Conservation (phyloP, 2,888 invertebrate genomes). For the Rhorus exstirpatorius region DNA sequence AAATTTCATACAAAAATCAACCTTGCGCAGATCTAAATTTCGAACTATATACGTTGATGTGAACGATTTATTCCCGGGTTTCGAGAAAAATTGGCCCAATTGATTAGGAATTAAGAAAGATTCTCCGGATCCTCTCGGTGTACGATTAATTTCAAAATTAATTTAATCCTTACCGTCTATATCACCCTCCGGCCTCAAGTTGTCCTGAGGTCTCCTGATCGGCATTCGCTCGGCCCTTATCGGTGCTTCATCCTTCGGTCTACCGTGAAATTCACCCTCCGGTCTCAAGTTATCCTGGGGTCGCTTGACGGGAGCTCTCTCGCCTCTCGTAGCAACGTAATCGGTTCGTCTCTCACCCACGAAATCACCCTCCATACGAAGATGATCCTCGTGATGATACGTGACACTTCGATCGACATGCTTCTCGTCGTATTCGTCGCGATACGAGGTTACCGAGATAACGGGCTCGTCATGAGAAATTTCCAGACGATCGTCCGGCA, state of each 20-base stretch:
- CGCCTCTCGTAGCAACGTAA: conserved; percentile 86
- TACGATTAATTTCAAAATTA: background rate
- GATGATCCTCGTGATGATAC: conserved; percentile 90
- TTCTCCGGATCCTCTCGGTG: no score
- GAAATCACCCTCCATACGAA: conserved; percentile 90
- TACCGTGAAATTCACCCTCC: conserved; percentile 86
- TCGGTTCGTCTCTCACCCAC: conserved; percentile 87
- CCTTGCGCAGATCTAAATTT: no score
- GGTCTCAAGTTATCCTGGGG: conserved; percentile 86
- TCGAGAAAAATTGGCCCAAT: no score
- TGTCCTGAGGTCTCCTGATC: conserved; percentile 86
- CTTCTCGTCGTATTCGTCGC: conserved; percentile 90
- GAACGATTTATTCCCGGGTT: no score
- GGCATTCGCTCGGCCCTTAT: conserved; percentile 85
- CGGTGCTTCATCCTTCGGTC: conserved; percentile 87
- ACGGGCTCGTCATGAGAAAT: conserved; percentile 79
- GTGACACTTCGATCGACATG: conserved; percentile 88
- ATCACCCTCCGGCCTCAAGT: conserved; percentile 84
- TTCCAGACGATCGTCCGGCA: conserved; percentile 82
- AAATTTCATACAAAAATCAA: no score
- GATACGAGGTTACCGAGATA: conserved; percentile 88
- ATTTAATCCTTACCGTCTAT: conserved; percentile 70
- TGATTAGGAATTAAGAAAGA: no score
- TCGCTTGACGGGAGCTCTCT: conserved; percentile 83
- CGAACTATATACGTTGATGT: no score